Evolutionary conservation across 2,797 vertebrate species (phyloP).

Genomic region (Pipistrellus pipistrellus): DNA sequence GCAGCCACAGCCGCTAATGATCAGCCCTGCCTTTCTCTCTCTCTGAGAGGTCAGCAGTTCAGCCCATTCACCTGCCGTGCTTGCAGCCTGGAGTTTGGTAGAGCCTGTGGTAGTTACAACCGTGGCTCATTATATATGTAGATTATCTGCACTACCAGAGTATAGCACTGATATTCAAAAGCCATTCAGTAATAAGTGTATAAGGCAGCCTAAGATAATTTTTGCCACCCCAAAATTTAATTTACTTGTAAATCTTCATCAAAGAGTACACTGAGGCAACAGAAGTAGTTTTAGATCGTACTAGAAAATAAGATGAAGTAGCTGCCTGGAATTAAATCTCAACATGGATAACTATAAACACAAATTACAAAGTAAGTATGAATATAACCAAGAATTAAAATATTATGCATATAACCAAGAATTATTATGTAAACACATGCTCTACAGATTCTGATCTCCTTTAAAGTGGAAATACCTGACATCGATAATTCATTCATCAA

Average conservation of each 20-base stretch:
- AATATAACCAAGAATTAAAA: slow-evolving; percentile 54
- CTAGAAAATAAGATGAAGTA: not conserved
- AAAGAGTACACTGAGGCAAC: not conserved
- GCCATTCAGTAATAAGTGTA: not conserved
- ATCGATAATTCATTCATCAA: slow-evolving; percentile 46
- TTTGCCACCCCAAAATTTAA: slow-evolving; percentile 13
- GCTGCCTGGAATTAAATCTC: slow-evolving; percentile 30
- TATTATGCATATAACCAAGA: slow-evolving; percentile 39
- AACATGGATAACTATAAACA: slow-evolving; percentile 41
- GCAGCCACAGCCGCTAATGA: no score
- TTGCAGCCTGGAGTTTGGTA: no score
- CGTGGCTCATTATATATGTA: no score
- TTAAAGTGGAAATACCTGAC: slow-evolving; percentile 54
- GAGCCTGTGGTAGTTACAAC: no score
- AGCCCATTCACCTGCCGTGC: no score
- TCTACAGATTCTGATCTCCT: slow-evolving; percentile 46
- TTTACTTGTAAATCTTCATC: slow-evolving; percentile 28
- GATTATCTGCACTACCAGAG: not conserved
- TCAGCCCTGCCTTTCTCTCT: no score
- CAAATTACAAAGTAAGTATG: slow-evolving; percentile 58
- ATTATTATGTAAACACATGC: slow-evolving; percentile 60
- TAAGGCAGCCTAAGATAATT: slow-evolving; percentile 26
- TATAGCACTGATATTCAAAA: slow-evolving; percentile 56
- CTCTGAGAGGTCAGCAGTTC: no score
- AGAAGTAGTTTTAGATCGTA: not conserved